Percentiles rank a stretch among this genome's conserved stretches.
phyloP scores from a whole-genome alignment of 2,888 invertebrate species.

The Teleiodes luculella region DNA sequence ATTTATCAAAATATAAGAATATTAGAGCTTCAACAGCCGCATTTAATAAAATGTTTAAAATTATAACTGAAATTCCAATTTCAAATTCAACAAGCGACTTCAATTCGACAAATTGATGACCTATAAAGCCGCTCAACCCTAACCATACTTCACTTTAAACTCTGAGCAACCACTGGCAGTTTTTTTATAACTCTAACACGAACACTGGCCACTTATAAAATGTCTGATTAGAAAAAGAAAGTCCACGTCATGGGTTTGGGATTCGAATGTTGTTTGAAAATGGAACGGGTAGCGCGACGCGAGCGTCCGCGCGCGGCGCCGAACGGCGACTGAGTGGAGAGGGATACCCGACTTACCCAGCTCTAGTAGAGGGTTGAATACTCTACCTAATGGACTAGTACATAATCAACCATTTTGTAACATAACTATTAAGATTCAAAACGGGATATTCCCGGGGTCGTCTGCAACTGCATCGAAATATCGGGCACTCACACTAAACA shows the following conservation, averaged over 20 bases:
- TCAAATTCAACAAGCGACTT: constrained; percentile 3
- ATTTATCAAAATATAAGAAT: no score
- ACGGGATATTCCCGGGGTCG: no score
- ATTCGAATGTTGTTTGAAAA: background rate
- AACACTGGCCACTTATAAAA: background rate
- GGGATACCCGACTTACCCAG: background rate
- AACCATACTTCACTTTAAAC: constrained; percentile 3
- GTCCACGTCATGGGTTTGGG: background rate
- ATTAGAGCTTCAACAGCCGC: no score
- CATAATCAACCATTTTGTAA: no score
- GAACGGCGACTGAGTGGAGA: constrained; percentile 33
- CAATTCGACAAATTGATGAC: background rate
- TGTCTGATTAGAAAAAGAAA: background rate
- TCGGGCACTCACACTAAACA: no score
- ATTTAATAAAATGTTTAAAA: background rate
- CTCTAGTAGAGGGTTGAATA: background rate
- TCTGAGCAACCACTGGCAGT: background rate
- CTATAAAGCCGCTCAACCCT: constrained; percentile 1
- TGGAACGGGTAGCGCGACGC: background rate
- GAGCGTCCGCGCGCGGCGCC: constrained; percentile 35
- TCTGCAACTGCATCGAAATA: no score
- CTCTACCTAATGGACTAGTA: background rate
- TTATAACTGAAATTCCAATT: background rate
- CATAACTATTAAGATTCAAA: no score
- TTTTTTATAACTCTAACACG: background rate